phyloP scores from a whole-genome alignment of 2,797 vertebrate species.

The Antrozous pallidus region DNA sequence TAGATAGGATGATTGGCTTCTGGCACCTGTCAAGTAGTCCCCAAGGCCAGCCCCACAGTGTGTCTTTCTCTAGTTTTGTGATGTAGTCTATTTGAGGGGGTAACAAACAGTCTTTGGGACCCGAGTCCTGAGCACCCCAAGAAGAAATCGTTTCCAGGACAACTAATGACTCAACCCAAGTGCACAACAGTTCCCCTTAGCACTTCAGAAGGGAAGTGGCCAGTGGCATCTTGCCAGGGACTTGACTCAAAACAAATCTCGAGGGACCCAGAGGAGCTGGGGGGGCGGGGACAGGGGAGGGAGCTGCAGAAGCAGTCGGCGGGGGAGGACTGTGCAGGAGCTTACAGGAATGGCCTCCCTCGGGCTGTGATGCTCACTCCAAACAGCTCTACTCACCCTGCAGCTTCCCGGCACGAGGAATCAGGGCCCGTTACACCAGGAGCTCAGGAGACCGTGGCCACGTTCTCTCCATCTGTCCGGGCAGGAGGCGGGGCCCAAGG shows the following conservation, averaged over 20 bases:
- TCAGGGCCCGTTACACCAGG: not conserved
- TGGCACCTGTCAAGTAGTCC: not conserved
- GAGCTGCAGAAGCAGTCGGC: slow-evolving; percentile 15
- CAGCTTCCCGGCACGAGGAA: not conserved
- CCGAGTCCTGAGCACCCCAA: not conserved
- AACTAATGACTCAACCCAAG: slow-evolving; percentile 32
- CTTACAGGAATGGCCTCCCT: slow-evolving; percentile 53
- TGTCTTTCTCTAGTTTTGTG: not conserved
- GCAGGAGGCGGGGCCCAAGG: not conserved
- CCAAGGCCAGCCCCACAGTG: not conserved
- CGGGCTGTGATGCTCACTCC: not conserved
- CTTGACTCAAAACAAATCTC: slow-evolving; percentile 37
- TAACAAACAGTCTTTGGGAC: not conserved
- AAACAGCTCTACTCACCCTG: not conserved
- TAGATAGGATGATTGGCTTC: too few species aligned
- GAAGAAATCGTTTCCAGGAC: slow-evolving; percentile 49
- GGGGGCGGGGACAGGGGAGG: too few species aligned
- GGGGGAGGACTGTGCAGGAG: not conserved
- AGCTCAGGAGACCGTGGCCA: not conserved
- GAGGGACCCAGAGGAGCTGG: not conserved
- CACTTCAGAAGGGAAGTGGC: not conserved
- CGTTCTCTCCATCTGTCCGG: not conserved
- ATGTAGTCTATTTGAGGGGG: not conserved
- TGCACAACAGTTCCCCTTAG: not conserved
- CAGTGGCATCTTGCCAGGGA: slow-evolving; percentile 57